phyloP scores from a whole-genome alignment of 2,113 vertebrate species.

The Lipophrys pholis region DNA sequence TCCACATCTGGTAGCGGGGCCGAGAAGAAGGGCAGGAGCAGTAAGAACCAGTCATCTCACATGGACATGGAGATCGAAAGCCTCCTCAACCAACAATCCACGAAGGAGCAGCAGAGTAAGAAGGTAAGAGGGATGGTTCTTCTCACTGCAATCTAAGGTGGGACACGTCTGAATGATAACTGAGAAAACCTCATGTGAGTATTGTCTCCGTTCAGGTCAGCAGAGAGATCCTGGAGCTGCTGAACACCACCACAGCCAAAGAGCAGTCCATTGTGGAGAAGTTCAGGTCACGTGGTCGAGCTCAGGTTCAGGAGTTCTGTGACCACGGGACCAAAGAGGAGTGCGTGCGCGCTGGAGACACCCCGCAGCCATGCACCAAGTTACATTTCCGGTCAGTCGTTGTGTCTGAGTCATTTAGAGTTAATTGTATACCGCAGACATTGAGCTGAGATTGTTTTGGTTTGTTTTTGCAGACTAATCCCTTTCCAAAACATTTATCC shows the following conservation, averaged over 20 bases:
- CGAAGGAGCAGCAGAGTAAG: constrained; percentile 95
- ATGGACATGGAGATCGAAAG: constrained; percentile 94
- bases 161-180: no score
- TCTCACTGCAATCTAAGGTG: no score
- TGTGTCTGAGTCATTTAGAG: no score
- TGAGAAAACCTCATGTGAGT: no score
- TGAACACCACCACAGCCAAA: constrained; percentile 93
- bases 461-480: background rate
- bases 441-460: background rate
- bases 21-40: constrained; percentile 86
- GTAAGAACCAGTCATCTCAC: constrained; percentile 87
- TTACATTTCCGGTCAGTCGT: constrained; percentile 89
- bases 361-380: constrained; percentile 89
- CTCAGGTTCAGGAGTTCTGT: constrained; percentile 95
- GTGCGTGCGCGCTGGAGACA: constrained; percentile 88
- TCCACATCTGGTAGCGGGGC: constrained; percentile 70
- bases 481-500: no score
- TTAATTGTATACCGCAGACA: no score
- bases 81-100: constrained; percentile 93
- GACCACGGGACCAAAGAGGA: constrained; percentile 96
- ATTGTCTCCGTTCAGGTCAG: constrained; percentile 83
- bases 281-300: constrained; percentile 91
- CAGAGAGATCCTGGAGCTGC: constrained; percentile 92
- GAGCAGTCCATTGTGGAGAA: constrained; percentile 96
- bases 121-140: constrained; percentile 80